A percentile compares a stretch with the other conserved stretches of the same genome.
phyloP scores from a whole-genome alignment of 2,797 vertebrate genomes.

The Aulostomus chinensis region DNA sequence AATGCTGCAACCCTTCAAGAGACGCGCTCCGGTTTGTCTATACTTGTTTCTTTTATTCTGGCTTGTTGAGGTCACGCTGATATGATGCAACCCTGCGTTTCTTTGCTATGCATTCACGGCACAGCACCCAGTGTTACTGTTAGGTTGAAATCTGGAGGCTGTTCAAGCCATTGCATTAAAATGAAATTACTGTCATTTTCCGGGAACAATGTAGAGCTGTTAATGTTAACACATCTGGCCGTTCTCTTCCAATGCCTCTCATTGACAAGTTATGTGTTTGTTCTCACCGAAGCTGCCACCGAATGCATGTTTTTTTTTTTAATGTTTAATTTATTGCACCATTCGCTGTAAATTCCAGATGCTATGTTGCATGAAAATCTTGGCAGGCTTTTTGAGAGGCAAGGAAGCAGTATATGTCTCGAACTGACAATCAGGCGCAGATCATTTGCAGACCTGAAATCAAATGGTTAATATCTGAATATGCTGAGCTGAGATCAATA shows the following conservation, averaged over 20 bases:
- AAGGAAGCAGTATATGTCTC: no score
- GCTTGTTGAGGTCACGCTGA: no score
- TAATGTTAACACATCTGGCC: background rate
- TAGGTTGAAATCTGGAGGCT: background rate
- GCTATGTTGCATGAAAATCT: slow-evolving; percentile 5
- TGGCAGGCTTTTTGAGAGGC: background rate
- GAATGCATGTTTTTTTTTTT: slow-evolving; percentile 16
- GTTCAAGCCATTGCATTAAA: slow-evolving; percentile 2
- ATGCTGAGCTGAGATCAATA: no score
- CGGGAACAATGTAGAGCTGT: background rate
- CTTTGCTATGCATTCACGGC: background rate
- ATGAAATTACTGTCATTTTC: slow-evolving; percentile 28
- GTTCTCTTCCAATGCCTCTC: slow-evolving; percentile 14
- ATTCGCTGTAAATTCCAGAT: slow-evolving; percentile 6
- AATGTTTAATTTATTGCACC: slow-evolving; percentile 16
- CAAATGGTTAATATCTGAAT: no score
- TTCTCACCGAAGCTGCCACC: slow-evolving; percentile 7
- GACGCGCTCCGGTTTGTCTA: no score
- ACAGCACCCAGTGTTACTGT: background rate
- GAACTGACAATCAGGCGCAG: no score
- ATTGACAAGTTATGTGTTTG: slow-evolving; percentile 20
- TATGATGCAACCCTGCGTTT: background rate
- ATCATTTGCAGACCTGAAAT: no score
- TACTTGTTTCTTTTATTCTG: no score
- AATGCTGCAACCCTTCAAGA: no score